These are phyloP conservation scores for Brachionus manjavacas DNA, from an alignment of 1,140 invertebrate genomes.

Conservation along the genomic window DNA sequence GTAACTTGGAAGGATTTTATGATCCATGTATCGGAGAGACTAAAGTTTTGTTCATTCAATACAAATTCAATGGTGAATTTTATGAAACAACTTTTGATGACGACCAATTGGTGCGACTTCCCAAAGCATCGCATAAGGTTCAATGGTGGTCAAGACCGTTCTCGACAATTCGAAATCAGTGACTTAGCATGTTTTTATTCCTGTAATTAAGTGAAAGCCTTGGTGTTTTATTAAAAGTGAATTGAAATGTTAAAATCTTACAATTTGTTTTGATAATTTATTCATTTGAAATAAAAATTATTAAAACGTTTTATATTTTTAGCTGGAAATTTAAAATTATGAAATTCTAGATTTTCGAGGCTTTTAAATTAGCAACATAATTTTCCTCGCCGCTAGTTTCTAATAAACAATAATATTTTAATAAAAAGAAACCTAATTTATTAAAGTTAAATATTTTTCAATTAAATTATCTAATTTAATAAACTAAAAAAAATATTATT, in stretches of 20 bases:
- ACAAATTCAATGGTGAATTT: conserved; percentile 72
- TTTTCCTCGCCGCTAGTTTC: too few species aligned
- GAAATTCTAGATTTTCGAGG: too few species aligned
- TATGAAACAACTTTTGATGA: conserved; percentile 77
- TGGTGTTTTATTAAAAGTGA: neutral
- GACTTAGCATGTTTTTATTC: neutral
- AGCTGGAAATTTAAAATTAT: too few species aligned
- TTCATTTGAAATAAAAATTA: neutral
- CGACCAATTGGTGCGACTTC: conserved; percentile 71
- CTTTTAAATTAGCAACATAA: too few species aligned
- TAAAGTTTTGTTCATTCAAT: conserved; percentile 79
- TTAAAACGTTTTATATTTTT: too few species aligned
- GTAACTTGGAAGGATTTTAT: conserved; percentile 89
- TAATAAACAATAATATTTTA: too few species aligned
- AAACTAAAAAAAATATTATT: neutral
- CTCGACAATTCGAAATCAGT: neutral
- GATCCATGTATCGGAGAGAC: conserved; percentile 89
- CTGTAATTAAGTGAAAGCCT: neutral
- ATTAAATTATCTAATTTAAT: too few species aligned
- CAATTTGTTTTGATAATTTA: conserved; percentile 7
- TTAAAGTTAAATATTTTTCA: too few species aligned
- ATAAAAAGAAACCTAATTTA: too few species aligned
- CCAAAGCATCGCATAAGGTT: conserved; percentile 59
- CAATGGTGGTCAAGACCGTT: conserved; percentile 41
- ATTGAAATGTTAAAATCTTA: neutral